phyloP scores from a whole-genome alignment of 2,888 invertebrate species.

The Dorcus hopei region DNA sequence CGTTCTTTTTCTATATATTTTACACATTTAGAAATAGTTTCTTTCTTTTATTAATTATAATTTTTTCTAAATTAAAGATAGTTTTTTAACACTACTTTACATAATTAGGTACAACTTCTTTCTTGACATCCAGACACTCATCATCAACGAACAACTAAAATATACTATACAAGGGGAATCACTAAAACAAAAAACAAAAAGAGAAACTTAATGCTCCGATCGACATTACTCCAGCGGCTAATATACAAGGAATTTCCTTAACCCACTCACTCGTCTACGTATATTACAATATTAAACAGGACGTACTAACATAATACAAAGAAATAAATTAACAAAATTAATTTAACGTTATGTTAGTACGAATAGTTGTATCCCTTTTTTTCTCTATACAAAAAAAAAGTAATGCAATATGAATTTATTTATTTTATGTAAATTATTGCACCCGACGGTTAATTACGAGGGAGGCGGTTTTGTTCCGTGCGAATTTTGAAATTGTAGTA shows the following conservation, averaged over 20 bases:
- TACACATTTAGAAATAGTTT: constrained; percentile 51
- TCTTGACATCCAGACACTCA: constrained; percentile 40
- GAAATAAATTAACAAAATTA: constrained; percentile 23
- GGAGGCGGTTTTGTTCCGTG: no score
- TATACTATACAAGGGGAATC: constrained; percentile 13
- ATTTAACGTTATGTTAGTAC: constrained; percentile 30
- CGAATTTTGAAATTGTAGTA: no score
- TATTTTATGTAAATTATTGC: neutral
- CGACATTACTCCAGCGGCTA: no score
- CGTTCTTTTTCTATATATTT: constrained; percentile 40
- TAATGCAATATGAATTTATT: neutral
- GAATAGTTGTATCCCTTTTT: constrained; percentile 20
- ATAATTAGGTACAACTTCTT: constrained; percentile 49
- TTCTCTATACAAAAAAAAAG: constrained; percentile 2
- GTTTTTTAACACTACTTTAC: constrained; percentile 48
- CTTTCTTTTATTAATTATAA: constrained; percentile 47
- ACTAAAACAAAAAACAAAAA: constrained; percentile 6
- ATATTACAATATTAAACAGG: constrained; percentile 34
- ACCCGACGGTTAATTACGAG: neutral
- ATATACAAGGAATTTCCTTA: constrained; percentile 13
- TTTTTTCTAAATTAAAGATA: constrained; percentile 47
- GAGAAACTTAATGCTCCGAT: neutral
- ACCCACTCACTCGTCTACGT: constrained; percentile 29
- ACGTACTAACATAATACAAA: constrained; percentile 32
- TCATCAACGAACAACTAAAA: constrained; percentile 12